phyloP scores from a whole-genome alignment of 2,797 vertebrate species.

The Diceros bicornis region DNA sequence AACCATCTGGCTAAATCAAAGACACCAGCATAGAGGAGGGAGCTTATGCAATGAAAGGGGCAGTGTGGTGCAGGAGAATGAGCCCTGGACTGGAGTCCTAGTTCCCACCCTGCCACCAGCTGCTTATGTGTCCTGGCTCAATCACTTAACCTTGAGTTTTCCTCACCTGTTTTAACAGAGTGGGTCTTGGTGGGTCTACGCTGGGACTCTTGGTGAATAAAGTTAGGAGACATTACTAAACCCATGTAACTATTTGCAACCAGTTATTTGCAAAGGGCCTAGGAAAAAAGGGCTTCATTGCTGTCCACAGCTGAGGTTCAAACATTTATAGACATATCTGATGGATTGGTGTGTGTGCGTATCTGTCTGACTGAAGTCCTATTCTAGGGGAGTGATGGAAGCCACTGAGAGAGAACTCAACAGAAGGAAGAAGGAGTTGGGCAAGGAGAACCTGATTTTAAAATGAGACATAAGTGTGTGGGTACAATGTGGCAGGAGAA shows the following conservation, averaged over 20 bases:
- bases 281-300: not conserved
- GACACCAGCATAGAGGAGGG: not conserved
- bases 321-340: not conserved
- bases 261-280: not conserved
- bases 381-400: not conserved
- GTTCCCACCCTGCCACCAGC: not conserved
- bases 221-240: not conserved
- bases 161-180: not conserved
- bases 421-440: not conserved
- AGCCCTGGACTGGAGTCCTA: not conserved
- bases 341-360: not conserved
- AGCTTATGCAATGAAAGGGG: not conserved
- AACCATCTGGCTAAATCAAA: constrained; percentile 70
- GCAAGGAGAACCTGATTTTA: constrained; percentile 26
- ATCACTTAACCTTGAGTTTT: not conserved
- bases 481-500: not conserved
- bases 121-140: not conserved
- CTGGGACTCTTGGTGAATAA: constrained; percentile 39
- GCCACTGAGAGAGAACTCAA: not conserved
- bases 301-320: not conserved
- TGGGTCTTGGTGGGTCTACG: not conserved
- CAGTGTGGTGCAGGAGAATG: not conserved
- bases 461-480: not conserved
- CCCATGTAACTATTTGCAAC: not conserved
- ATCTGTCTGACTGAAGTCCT: not conserved